Evolutionary conservation across 2,888 invertebrate species (phyloP).

Genomic region (Ceriagrion tenellum): DNA sequence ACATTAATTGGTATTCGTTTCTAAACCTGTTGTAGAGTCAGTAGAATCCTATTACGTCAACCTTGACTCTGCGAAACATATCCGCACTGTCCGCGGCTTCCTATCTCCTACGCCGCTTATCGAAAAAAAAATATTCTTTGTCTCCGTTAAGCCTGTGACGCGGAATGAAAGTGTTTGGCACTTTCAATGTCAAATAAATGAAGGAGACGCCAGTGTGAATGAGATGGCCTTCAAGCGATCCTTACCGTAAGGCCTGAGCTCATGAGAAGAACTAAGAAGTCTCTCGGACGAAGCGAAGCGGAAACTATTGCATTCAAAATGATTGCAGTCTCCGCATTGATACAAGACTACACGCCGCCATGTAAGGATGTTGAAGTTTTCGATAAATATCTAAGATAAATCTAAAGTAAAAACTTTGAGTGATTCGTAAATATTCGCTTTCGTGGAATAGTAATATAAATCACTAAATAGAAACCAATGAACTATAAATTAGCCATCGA

Average conservation of each 20-base stretch:
- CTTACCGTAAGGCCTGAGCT: neutral
- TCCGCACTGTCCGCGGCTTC: neutral
- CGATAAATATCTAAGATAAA: no score
- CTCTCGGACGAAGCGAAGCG: neutral
- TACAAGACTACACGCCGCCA: neutral
- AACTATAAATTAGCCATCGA: no score
- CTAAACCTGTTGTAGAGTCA: neutral
- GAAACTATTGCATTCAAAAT: neutral
- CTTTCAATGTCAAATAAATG: conserved; percentile 43
- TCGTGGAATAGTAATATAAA: no score
- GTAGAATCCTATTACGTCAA: neutral
- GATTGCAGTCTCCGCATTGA: neutral
- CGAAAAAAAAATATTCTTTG: neutral
- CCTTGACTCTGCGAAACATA: neutral
- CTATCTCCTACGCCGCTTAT: neutral
- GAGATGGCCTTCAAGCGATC: neutral
- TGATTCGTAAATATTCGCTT: no score
- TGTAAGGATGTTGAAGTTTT: no score
- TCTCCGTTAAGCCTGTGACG: neutral
- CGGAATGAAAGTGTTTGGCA: conserved; percentile 15
- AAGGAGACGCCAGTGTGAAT: neutral
- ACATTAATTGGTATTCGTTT: no score
- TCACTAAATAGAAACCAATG: no score
- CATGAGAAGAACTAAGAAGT: neutral
- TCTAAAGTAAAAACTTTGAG: no score